phyloP scores from a whole-genome alignment of 2,797 vertebrate species.

The Petrocephalus schoutedeni region DNA sequence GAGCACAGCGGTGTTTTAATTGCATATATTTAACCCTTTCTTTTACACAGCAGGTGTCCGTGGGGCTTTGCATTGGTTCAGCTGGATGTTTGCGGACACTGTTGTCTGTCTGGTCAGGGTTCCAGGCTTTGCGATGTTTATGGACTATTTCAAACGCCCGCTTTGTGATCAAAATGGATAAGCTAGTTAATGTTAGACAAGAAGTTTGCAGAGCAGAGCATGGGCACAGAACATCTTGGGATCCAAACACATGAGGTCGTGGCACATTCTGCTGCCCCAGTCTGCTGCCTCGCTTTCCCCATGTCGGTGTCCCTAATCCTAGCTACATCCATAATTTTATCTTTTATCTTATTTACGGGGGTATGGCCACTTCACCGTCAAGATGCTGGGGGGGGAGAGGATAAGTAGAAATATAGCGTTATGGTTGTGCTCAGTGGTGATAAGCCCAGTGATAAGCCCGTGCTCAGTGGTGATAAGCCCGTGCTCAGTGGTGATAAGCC shows the following conservation, averaged over 20 bases:
- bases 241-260: not conserved
- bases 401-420: not conserved
- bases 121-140: not conserved
- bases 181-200: not conserved
- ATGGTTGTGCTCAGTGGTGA: not conserved
- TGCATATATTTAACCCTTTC: not conserved
- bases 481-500: not conserved
- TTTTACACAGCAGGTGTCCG: not conserved
- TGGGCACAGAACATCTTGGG: not conserved
- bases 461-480: too few relatives aligned
- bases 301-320: not conserved
- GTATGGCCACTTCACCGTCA: not conserved
- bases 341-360: not conserved
- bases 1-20: not conserved
- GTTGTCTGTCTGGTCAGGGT: not conserved
- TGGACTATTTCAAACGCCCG: not conserved
- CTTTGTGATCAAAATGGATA: not conserved
- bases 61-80: not conserved
- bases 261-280: not conserved
- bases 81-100: not conserved
- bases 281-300: not conserved
- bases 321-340: not conserved
- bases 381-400: not conserved
- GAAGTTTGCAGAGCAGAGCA: not conserved
- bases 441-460: too few relatives aligned